Base-by-base conservation (phyloP, 2,888 invertebrate genomes). In the Morpho deidamia region DNA sequence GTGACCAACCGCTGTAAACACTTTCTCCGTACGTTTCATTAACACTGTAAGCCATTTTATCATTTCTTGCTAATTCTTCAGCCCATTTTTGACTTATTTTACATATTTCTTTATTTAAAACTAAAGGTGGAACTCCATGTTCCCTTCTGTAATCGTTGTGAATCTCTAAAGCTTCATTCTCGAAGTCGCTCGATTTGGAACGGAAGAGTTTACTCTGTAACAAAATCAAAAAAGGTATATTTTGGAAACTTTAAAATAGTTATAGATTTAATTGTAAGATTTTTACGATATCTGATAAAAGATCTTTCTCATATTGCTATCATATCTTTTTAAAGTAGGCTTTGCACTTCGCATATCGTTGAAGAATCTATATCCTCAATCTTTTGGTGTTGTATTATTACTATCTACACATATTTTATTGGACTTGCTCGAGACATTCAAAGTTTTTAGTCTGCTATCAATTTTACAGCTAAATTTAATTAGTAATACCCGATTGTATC, bases 31-130 rank as follows among this genome's bases (percentile, higher is more conserved):
- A 94, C 32, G 88, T 89, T 58, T 91, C 90, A 60, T 92, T 92
- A 0, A 92, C 88, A 39, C 94, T 91, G 72, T 94, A 94, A 10
- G 91, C 87, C 83, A 95, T 91, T 33, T 86, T 85, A 60, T 93
- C 92, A 58, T 90, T 92, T 62, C 88, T 90, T 0, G 94, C 93
- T 34, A 94, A 81, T 41, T 92, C 91, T 42, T 93, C 91, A 0
- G 94, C 94, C 94, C 95, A 95, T 76, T 93, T 92, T 72, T 93
- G 92, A 7, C 94, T 92, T 55, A 90, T 82, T 67, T 91, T 89
- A 67, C 91, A 91, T 33, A 95, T 84, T 81, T 94, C 92, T 70
- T 91, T 92, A 66, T 81, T 93, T 11, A 93, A 76, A 50, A 91
- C 87, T 60, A 92, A 72, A 2, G 91, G 81, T 11, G 79, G 70